Evolutionary conservation across 2,888 invertebrate species (phyloP).

Genomic region (Harpalus rubripes): DNA sequence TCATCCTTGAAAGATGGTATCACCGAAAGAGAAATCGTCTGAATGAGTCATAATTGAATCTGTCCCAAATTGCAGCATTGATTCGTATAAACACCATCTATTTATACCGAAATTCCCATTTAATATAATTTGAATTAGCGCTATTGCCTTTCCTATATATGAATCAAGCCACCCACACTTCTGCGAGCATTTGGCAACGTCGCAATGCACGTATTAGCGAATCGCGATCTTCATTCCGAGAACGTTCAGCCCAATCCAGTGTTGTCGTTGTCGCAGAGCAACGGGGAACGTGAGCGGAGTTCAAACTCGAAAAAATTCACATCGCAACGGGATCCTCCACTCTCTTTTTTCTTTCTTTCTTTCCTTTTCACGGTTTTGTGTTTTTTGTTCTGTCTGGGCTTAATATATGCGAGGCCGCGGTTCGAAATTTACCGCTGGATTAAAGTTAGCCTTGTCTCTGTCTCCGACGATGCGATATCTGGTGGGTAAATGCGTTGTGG

Average conservation of each 20-base stretch:
- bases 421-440: slow-evolving; percentile 45
- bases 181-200: slow-evolving; percentile 8
- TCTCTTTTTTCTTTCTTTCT: slow-evolving; percentile 28
- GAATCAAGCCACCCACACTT: too few relatives aligned
- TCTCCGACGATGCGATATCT: slow-evolving; percentile 23
- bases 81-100: not conserved
- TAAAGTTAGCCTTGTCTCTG: not conserved
- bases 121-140: not conserved
- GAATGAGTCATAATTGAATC: slow-evolving; percentile 2
- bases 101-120: not conserved
- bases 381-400: slow-evolving; percentile 52
- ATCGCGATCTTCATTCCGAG: slow-evolving; percentile 49
- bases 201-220: slow-evolving; percentile 14
- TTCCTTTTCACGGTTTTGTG: slow-evolving; percentile 14
- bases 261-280: slow-evolving; percentile 24
- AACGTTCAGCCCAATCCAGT: slow-evolving; percentile 44
- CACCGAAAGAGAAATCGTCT: not conserved
- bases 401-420: slow-evolving; percentile 44
- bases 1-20: not conserved
- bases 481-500: not conserved
- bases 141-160: not conserved
- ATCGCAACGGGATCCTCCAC: slow-evolving; percentile 43
- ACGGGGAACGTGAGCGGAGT: slow-evolving; percentile 25
- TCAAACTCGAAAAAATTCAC: slow-evolving; percentile 32
- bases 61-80: not conserved